Evolutionary conservation across 2,888 invertebrate species (phyloP), one percentile per base, ranked within the genome.

Genomic region (Mantis religiosa): DNA sequence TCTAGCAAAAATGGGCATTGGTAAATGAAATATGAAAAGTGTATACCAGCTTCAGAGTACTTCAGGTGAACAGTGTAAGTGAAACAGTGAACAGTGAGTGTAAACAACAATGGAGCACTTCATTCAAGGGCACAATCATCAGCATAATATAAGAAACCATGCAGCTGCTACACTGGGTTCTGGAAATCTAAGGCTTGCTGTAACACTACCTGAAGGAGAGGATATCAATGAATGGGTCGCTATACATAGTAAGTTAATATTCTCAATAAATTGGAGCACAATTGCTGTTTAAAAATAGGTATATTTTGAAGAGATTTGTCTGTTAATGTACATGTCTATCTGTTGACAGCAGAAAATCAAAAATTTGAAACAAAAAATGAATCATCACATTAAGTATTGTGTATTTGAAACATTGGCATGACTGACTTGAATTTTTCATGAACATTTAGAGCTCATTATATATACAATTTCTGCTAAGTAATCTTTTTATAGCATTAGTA

Each of bases 221-320:
- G 99, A 99, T 94, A 95, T 99, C 91, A 99, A 99, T 93, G 99
- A 99, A 95, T 99, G 99, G 99, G 98, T 99, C 83, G 99, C 99
- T 89, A 99, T 99, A 85, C 99, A 99, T 93, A 99, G 99, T 98
- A 93, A 96, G 98, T 95, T 84, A 27, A 28, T 6, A 71, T 71
- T 71, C 14, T 86, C 41, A 41, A 12, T 41, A 41, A 41, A 41
- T 41, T 41, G 41, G 41, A 1, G 41, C 82, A 41, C 12, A 41
- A 1, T 34, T 6, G 34, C 41, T 41, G 41, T 9, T 34, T 41
- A 41, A 41, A 41, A 41, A 12, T 6, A 41, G 41, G 41, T 12
- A 41, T 9, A 41, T 41, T 41, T 41, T 12, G 12, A 41, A 41
- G 41, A 9, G 12, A 12, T 41, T 41, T 34, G 8, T 8, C 41